Evolutionary conservation across 1,140 invertebrate genomes (phyloP), one percentile per base, ranked within the genome.

Genomic region (Telenomus remus): DNA sequence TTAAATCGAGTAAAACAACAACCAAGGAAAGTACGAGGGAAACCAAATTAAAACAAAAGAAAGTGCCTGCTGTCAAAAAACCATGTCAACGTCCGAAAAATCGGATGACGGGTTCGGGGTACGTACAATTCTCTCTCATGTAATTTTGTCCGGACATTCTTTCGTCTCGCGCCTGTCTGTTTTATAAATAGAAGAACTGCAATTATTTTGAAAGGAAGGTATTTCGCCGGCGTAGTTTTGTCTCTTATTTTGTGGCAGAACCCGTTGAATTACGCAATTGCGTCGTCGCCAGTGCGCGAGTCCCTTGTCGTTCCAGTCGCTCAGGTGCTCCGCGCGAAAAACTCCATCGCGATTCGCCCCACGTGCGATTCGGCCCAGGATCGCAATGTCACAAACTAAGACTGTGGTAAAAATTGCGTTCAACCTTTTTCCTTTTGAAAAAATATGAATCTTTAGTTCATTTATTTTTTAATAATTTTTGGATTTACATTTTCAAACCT

Each of bases 181-280:
- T 53, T 57, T 72, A 72, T 64, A 64, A 64, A 72, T 72, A 72
- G 59, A n/a, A n/a, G n/a, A 55, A 34, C 19, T n/a, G 39, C 10
- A 50, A 46, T 65, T 55, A 65, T 65, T 65, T 64, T 55, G 48
- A 55, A 65, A 16, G 61, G 35, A 48, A 33, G 14, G 9, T 37
- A 12, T 1, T 10, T 34, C 39, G 43, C 39, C 49, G 49, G 19
- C 59, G 51, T 60, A 60, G 57, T 60, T 60, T 49, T 27, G 13
- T 3, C 12, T 16, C 34, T 47, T 48, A 37, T 48, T 47, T 47
- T 59, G 44, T 61, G 42, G 48, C 37, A 44, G 12, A 1, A 19
- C 35, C 19, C 33, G 16, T 39, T 9, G 37, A 51, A 49, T 63
- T 63, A 63, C 59, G 59, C 49, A 63, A 51, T n/a, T n/a, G n/a